A percentile compares a stretch with the other conserved stretches of the same genome.
phyloP scores from a whole-genome alignment of 2,113 vertebrate species.

The Paradisaea rubra region DNA sequence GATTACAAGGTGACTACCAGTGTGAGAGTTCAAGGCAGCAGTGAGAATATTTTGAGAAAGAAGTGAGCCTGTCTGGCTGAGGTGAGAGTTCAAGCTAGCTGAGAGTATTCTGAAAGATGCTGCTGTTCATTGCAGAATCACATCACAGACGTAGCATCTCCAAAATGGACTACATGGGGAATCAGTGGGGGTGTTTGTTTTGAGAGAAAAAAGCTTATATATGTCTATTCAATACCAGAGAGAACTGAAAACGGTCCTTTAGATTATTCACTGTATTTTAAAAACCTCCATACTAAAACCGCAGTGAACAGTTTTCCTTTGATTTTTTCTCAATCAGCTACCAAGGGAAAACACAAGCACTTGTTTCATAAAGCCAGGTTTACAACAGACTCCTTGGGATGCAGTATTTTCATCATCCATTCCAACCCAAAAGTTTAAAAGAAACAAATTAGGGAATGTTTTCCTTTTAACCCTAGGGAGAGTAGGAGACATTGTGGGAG shows the following conservation, averaged over 20 bases:
- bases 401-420: neutral
- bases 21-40: neutral
- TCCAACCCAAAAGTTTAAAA: neutral
- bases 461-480: neutral
- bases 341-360: neutral
- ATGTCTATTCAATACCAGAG: neutral
- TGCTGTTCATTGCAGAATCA: accelerated
- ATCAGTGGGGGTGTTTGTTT: neutral
- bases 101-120: neutral
- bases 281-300: neutral
- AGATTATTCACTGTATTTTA: neutral
- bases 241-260: neutral
- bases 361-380: neutral
- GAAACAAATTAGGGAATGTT: neutral
- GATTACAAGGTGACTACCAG: neutral
- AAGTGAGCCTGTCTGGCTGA: neutral
- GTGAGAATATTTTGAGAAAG: neutral
- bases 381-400: neutral
- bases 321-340: neutral
- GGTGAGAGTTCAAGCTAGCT: neutral
- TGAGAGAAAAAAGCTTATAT: neutral
- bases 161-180: neutral
- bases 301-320: neutral
- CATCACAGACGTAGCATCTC: neutral
- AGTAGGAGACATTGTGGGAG: neutral